Conservation (phyloP, 2,797 vertebrate species). For the Merluccius polli region DNA sequence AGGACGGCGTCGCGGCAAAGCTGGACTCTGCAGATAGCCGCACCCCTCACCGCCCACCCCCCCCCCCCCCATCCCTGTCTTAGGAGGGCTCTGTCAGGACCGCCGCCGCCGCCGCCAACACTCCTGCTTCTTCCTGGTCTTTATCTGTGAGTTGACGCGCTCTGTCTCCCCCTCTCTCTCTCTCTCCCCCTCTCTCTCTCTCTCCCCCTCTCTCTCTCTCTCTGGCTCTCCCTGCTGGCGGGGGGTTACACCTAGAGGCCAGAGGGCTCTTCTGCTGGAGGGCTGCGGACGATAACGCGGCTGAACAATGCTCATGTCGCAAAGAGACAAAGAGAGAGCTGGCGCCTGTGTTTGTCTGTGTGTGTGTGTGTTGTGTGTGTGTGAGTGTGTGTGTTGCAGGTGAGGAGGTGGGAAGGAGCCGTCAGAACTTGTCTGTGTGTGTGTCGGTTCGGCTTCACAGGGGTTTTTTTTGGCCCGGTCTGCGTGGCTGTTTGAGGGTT, state of each 20-base stretch:
- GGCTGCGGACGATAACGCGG: constrained; percentile 24
- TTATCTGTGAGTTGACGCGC: constrained; percentile 26
- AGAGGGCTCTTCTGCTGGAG: background rate
- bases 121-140: constrained; percentile 9
- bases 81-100: constrained; percentile 5
- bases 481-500: background rate
- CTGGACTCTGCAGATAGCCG: constrained; percentile 46
- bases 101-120: background rate
- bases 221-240: background rate
- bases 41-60: background rate
- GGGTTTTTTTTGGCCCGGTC: background rate
- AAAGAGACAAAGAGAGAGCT: constrained; percentile 3
- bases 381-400: background rate
- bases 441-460: background rate
- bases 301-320: constrained; percentile 33
- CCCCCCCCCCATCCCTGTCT: constrained; percentile 24
- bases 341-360: constrained; percentile 7
- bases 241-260: background rate
- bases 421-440: background rate
- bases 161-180: background rate
- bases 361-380: background rate
- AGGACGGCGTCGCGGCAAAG: constrained; percentile 19
- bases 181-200: too few species aligned
- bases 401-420: too few species aligned
- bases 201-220: background rate